phyloP scores from a whole-genome alignment of 2,113 vertebrate genomes.

The Melanostigma gelatinosum region DNA sequence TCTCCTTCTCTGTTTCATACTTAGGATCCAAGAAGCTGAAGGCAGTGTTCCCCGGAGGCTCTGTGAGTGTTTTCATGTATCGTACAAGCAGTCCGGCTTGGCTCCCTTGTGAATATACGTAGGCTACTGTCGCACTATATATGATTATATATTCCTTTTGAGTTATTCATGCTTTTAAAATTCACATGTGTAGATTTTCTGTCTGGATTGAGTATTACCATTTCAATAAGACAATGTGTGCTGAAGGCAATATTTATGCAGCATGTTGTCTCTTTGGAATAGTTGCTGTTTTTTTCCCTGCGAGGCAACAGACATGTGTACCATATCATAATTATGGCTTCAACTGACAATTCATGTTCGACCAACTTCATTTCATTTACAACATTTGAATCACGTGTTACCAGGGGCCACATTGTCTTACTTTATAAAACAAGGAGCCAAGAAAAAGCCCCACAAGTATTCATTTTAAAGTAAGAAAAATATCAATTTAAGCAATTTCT shows the following conservation, averaged over 20 bases:
- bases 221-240: conserved; percentile 7
- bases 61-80: conserved; percentile 61
- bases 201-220: not conserved
- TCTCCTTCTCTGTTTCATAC: conserved; percentile 34
- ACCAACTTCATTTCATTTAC: not conserved
- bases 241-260: conserved; percentile 8
- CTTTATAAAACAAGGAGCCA: not conserved
- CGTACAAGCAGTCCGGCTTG: not conserved
- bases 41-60: conserved; percentile 27
- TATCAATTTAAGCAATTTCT: not conserved
- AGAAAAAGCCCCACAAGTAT: not conserved
- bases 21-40: conserved; percentile 36
- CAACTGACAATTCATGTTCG: not conserved
- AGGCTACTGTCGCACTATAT: conserved; percentile 1
- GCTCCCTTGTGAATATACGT: conserved; percentile 18
- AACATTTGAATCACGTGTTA: not conserved
- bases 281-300: not conserved
- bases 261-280: not conserved
- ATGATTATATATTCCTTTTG: not conserved
- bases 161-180: conserved; percentile 1
- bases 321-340: not conserved
- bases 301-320: not conserved
- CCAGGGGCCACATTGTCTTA: not conserved
- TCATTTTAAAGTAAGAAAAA: not conserved
- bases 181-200: not conserved